Percentiles rank a stretch among this genome's conserved stretches.
Evolutionary conservation across 64 coral and sea anemone genomes (phyloP).

Genomic region (Anthopleura sola): DNA sequence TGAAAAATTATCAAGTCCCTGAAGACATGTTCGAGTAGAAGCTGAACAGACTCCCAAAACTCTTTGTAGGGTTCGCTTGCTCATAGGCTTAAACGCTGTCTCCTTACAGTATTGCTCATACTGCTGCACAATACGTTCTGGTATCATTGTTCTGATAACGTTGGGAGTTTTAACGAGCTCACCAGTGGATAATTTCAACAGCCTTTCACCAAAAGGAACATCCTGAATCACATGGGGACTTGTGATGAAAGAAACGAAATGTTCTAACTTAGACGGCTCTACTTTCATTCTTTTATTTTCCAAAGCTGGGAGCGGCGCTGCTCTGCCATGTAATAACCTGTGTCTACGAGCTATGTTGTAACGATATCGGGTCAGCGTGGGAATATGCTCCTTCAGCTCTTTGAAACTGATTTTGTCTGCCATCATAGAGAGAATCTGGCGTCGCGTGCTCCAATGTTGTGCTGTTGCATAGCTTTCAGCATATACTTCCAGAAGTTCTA

Average conservation of each 20-base stretch:
- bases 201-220: slow-evolving; percentile 57
- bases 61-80: slow-evolving; percentile 32
- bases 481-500: slow-evolving; percentile 54
- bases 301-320: slow-evolving; percentile 24
- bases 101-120: slow-evolving; percentile 64
- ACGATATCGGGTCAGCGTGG: slow-evolving; percentile 44
- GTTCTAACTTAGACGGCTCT: slow-evolving; percentile 36
- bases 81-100: slow-evolving; percentile 31
- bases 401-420: slow-evolving; percentile 48
- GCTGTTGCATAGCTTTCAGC: slow-evolving; percentile 50
- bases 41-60: slow-evolving; percentile 31
- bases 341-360: slow-evolving; percentile 49
- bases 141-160: slow-evolving; percentile 55
- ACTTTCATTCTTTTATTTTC: slow-evolving; percentile 50
- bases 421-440: slow-evolving; percentile 56
- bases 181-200: slow-evolving; percentile 60
- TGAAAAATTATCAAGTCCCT: slow-evolving; percentile 38
- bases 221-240: slow-evolving; percentile 58
- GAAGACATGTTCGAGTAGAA: slow-evolving; percentile 31
- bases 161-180: slow-evolving; percentile 59
- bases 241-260: slow-evolving; percentile 67
- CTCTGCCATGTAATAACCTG: slow-evolving; percentile 48
- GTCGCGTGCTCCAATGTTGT: slow-evolving; percentile 63
- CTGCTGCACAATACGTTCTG: slow-evolving; percentile 45
- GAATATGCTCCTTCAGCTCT: slow-evolving; percentile 48